These are phyloP conservation scores for Drepana arcuata DNA, from an alignment of 1,140 invertebrate species.

Conservation along the genomic window DNA sequence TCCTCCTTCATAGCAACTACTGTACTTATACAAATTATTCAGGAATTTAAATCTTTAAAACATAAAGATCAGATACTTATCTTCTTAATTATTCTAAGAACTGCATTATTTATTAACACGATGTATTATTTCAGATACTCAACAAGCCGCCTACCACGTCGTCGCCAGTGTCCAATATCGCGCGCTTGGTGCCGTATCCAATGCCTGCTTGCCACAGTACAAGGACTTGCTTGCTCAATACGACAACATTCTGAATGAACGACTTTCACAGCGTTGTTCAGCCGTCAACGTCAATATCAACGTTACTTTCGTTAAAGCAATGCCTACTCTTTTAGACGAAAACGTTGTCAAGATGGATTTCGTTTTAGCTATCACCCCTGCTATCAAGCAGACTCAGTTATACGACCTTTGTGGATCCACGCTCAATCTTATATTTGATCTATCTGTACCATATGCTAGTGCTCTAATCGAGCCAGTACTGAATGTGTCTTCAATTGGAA, in stretches of 20 bases:
- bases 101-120: too few relatives aligned
- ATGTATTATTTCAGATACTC: constrained; percentile 87
- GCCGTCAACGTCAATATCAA: constrained; percentile 96
- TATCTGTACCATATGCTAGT: constrained; percentile 93
- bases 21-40: constrained; percentile 2
- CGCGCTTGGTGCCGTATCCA: constrained; percentile 89
- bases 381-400: constrained; percentile 88
- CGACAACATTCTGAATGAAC: constrained; percentile 84
- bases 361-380: constrained; percentile 88
- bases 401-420: constrained; percentile 97
- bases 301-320: constrained; percentile 88
- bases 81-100: too few relatives aligned
- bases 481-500: constrained; percentile 90
- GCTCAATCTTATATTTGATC: constrained; percentile 92
- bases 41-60: too few relatives aligned
- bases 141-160: constrained; percentile 94
- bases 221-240: constrained; percentile 86
- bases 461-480: constrained; percentile 91
- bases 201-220: constrained; percentile 88
- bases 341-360: constrained; percentile 92
- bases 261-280: constrained; percentile 92
- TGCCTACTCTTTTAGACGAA: constrained; percentile 83
- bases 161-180: constrained; percentile 90
- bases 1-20: too few relatives aligned
- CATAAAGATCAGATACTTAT: too few relatives aligned